Percentiles rank a stretch among this genome's conserved stretches.
Conservation (phyloP, 2,797 vertebrate genomes). For the Delichon dasypus region DNA sequence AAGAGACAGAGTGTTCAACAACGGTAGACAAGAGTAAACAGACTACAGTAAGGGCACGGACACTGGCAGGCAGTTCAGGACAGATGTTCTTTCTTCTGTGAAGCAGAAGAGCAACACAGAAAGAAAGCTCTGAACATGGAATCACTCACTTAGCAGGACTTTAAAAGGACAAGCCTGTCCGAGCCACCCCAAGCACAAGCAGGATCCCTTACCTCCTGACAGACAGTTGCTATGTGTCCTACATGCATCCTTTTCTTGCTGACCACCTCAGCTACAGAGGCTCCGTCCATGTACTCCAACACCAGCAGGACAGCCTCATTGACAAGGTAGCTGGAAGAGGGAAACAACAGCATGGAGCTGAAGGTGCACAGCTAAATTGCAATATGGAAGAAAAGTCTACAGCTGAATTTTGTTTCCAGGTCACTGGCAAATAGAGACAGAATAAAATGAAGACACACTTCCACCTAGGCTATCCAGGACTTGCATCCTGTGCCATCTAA, state of each 20-base stretch:
- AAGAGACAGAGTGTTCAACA: too few species aligned
- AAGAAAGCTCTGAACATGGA: not conserved
- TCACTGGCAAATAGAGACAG: not conserved
- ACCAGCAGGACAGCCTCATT: conserved; percentile 93
- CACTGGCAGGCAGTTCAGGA: not conserved
- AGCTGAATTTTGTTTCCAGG: not conserved
- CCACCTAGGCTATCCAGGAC: not conserved
- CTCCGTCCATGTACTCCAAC: conserved; percentile 95
- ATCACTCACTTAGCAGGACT: not conserved
- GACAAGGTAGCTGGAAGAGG: conserved; percentile 85
- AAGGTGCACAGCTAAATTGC: not conserved
- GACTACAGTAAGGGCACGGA: not conserved
- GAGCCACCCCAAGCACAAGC: rapidly evolving
- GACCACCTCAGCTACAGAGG: conserved; percentile 91
- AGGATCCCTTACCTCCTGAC: conserved; percentile 87
- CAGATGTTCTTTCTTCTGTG: not conserved
- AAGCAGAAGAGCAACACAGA: not conserved
- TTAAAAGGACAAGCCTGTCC: not conserved
- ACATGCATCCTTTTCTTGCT: conserved; percentile 94
- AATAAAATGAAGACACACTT: not conserved
- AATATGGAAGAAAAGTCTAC: not conserved
- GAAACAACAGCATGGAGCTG: not conserved
- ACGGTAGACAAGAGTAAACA: rapidly evolving
- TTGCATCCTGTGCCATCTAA: not conserved
- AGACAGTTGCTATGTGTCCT: conserved; percentile 95